Evolutionary conservation across 1,140 invertebrate species (phyloP).

Genomic region (Prorops nasuta): DNA sequence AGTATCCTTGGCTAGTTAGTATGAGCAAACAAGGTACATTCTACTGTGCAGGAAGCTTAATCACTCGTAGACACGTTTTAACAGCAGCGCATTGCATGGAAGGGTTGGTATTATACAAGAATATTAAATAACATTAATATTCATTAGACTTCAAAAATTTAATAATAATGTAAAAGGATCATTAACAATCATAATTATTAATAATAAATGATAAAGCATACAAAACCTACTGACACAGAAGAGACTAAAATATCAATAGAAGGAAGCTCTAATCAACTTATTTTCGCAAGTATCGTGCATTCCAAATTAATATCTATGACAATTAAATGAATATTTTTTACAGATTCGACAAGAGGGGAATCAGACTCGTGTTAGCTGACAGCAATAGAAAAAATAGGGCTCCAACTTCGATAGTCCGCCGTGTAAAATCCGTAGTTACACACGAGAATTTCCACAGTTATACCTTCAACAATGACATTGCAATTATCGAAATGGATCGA

Average conservation of each 20-base stretch:
- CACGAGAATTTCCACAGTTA: slow-evolving; percentile 70
- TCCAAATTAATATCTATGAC: no score
- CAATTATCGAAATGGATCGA: slow-evolving; percentile 68
- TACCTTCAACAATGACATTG: slow-evolving; percentile 80
- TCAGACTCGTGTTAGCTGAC: slow-evolving; percentile 53
- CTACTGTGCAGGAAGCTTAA: slow-evolving; percentile 73
- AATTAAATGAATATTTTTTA: no score
- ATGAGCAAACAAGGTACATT: slow-evolving; percentile 67
- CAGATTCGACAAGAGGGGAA: slow-evolving; percentile 51
- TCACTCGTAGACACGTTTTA: slow-evolving; percentile 61
- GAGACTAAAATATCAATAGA: no score
- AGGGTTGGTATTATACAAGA: slow-evolving; percentile 44
- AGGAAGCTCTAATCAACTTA: no score
- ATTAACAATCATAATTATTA: no score
- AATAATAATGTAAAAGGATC: no score
- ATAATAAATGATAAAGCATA: no score
- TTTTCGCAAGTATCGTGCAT: no score
- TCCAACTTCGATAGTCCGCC: slow-evolving; percentile 38
- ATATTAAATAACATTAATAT: background rate
- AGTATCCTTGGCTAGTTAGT: slow-evolving; percentile 76
- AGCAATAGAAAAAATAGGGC: slow-evolving; percentile 44
- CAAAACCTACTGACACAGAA: no score
- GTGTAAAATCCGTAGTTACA: slow-evolving; percentile 50
- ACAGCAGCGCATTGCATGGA: slow-evolving; percentile 65
- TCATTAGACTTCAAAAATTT: background rate